phyloP scores from a whole-genome alignment of 2,113 vertebrate genomes.

The Danionella cerebrum region DNA sequence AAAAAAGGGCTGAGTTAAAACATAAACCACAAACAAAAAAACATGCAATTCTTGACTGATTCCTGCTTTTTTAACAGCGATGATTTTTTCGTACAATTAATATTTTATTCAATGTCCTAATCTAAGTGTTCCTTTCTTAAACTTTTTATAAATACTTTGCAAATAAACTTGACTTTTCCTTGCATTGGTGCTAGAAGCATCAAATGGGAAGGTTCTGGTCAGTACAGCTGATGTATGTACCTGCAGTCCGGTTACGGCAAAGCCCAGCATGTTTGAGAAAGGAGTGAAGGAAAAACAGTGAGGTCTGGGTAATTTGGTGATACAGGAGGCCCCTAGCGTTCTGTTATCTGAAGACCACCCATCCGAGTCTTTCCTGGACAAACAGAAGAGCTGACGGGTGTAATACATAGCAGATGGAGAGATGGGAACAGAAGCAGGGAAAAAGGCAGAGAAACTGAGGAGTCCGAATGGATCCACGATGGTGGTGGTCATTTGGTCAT shows the following conservation, averaged over 20 bases:
- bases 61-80: too few species aligned
- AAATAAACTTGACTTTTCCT: too few species aligned
- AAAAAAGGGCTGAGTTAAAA: too few species aligned
- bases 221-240: background rate
- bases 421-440: background rate
- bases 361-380: constrained; percentile 56
- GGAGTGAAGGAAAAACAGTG: constrained; percentile 27
- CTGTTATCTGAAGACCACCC: constrained; percentile 65
- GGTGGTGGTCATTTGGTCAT: constrained; percentile 70
- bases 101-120: too few species aligned
- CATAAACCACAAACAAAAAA: too few species aligned
- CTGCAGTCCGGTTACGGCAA: background rate
- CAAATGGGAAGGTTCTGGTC: too few species aligned
- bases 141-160: too few species aligned
- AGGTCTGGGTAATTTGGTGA: constrained; percentile 43
- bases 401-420: constrained; percentile 72
- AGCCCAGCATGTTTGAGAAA: constrained; percentile 15
- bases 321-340: constrained; percentile 37
- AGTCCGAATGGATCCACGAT: constrained; percentile 52
- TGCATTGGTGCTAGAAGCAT: too few species aligned
- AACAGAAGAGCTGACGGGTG: constrained; percentile 56
- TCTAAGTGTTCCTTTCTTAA: too few species aligned
- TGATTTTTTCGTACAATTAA: too few species aligned
- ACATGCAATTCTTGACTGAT: too few species aligned
- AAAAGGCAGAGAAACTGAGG: constrained; percentile 30